phyloP scores from a whole-genome alignment of 2,888 invertebrate species.

The Panzeria rudis region DNA sequence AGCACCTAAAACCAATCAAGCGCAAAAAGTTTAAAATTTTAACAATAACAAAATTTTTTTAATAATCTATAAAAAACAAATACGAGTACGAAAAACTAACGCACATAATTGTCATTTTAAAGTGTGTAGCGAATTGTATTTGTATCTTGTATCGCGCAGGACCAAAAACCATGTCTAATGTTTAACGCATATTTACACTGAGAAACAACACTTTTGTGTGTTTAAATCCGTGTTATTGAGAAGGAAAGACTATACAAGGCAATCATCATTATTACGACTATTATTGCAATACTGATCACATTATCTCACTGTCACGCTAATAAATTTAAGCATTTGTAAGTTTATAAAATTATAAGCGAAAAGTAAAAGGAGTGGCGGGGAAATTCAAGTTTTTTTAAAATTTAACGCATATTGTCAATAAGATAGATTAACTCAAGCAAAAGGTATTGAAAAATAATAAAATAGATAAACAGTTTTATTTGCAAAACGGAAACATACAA shows the following conservation, averaged over 20 bases:
- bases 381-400: not conserved
- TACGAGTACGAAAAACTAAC: conserved; percentile 17
- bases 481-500: conserved; percentile 24
- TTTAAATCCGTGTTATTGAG: conserved; percentile 65
- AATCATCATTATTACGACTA: conserved; percentile 43
- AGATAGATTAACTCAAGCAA: conserved; percentile 59
- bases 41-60: conserved; percentile 57
- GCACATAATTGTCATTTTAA: conserved; percentile 70
- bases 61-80: conserved; percentile 37
- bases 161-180: conserved; percentile 71
- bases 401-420: conserved; percentile 43
- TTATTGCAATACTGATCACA: conserved; percentile 17
- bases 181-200: conserved; percentile 66
- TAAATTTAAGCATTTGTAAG: conserved; percentile 46
- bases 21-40: conserved; percentile 69
- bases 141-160: conserved; percentile 43
- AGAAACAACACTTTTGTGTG: conserved; percentile 9
- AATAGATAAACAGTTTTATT: conserved; percentile 11
- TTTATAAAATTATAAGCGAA: conserved; percentile 12
- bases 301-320: conserved; percentile 61
- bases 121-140: conserved; percentile 67
- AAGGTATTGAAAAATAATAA: conserved; percentile 36
- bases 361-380: conserved; percentile 40
- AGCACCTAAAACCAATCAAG: conserved; percentile 64
- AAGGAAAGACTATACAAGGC: conserved; percentile 53